Conservation (phyloP, 92 coral and sea anemone genomes). For the Palythoa grandiflora region DNA sequence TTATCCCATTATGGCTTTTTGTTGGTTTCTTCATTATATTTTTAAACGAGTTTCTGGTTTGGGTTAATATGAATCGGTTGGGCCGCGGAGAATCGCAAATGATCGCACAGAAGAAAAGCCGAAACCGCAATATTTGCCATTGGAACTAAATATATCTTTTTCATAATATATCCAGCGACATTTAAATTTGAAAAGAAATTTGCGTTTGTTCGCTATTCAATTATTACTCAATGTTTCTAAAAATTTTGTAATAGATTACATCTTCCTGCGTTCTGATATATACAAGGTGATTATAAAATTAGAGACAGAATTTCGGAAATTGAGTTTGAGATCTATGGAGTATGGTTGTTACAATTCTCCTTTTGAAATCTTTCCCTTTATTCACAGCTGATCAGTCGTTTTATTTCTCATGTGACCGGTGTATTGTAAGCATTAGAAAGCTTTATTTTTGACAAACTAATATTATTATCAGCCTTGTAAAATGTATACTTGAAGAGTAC, state of each 20-base stretch:
- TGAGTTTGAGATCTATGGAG: background rate
- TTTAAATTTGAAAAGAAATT: constrained; percentile 4
- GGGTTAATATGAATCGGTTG: background rate
- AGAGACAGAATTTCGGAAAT: background rate
- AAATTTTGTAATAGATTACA: background rate
- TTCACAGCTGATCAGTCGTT: background rate
- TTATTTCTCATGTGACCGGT: background rate
- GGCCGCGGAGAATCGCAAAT: constrained; percentile 9
- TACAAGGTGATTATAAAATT: background rate
- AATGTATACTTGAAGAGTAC: background rate
- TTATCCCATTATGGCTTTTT: constrained; percentile 2
- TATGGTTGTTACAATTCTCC: background rate
- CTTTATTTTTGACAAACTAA: constrained; percentile 6
- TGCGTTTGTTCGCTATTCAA: constrained; percentile 1
- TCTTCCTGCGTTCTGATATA: background rate
- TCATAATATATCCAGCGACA: background rate
- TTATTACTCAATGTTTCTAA: background rate
- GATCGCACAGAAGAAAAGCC: background rate
- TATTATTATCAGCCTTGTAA: background rate
- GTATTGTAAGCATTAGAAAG: background rate
- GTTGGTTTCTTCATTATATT: constrained; percentile 28
- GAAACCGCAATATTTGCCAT: background rate
- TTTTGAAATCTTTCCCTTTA: background rate
- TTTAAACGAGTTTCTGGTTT: constrained; percentile 25
- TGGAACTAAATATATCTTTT: background rate